These are phyloP conservation scores for Catharus fuscescens DNA, from an alignment of 2,113 vertebrate species.

Conservation along the genomic window DNA sequence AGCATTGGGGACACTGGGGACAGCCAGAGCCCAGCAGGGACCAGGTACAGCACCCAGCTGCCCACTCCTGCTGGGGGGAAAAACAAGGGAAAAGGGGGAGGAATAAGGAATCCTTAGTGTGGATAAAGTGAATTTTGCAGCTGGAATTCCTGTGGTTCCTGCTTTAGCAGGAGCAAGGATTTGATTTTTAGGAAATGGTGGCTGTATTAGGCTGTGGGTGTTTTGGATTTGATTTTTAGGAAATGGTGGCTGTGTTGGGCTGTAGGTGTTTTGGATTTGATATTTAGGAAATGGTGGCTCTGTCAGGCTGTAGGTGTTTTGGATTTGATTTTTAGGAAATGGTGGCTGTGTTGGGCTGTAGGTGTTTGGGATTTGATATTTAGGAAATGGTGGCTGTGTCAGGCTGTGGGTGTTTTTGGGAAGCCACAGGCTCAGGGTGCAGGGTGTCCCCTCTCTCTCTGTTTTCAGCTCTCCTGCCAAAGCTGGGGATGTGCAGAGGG, in stretches of 20 bases:
- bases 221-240: too few species aligned
- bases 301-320: accelerated
- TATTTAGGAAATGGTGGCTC: not conserved
- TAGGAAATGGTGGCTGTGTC: accelerated
- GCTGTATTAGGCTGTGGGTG: accelerated
- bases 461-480: not conserved
- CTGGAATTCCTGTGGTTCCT: not conserved
- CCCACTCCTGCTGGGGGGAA: not conserved
- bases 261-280: too few species aligned
- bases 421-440: accelerated
- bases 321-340: not conserved
- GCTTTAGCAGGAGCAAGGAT: not conserved
- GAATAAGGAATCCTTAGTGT: accelerated
- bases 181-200: not conserved
- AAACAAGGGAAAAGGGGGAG: not conserved
- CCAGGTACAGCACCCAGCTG: not conserved
- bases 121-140: not conserved
- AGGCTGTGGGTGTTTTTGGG: accelerated
- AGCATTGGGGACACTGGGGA: not conserved
- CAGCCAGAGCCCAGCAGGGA: not conserved
- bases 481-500: not conserved
- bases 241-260: accelerated
- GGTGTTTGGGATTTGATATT: not conserved
- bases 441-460: not conserved
- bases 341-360: accelerated